phyloP scores from a whole-genome alignment of 2,113 vertebrate species.

The Xyliphius kryptos region DNA sequence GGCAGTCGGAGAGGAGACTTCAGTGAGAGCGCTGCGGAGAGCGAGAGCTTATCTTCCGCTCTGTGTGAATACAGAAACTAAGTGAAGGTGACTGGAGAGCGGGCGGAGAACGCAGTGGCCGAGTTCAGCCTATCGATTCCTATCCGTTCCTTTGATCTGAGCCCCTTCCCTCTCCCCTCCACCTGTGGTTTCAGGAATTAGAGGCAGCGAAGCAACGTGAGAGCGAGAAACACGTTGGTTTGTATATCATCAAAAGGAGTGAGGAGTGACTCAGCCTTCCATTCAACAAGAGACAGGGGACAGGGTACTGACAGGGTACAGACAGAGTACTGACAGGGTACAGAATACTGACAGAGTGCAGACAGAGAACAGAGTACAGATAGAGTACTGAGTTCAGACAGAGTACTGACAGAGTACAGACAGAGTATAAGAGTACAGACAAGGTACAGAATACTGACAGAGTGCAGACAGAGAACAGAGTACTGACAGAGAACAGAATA shows the following conservation, averaged over 20 bases:
- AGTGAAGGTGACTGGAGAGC: neutral
- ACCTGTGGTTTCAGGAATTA: slow-evolving; percentile 22
- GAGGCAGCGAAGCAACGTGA: neutral
- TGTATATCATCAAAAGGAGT: slow-evolving; percentile 3
- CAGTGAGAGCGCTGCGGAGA: neutral
- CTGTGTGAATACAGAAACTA: neutral
- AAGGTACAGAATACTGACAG: too few species aligned
- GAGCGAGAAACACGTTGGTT: slow-evolving; percentile 3
- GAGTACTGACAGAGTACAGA: too few species aligned
- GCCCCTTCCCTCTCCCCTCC: neutral
- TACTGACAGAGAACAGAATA: too few species aligned
- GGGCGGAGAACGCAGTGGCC: neutral
- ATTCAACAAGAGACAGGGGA: neutral
- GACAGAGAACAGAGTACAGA: too few species aligned
- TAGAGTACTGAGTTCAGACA: too few species aligned
- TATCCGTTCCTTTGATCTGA: neutral
- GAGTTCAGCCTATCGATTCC: slow-evolving; percentile 9
- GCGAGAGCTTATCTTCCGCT: slow-evolving; percentile 1
- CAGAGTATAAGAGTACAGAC: too few species aligned
- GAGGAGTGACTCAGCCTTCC: too few species aligned
- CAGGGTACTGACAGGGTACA: too few species aligned
- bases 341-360: too few species aligned
- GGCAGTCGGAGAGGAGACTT: neutral
- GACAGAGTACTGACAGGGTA: too few species aligned
- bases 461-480: too few species aligned